These are phyloP conservation scores for Nipponia nippon DNA, from an alignment of 2,113 vertebrate species.

Conservation along the genomic window DNA sequence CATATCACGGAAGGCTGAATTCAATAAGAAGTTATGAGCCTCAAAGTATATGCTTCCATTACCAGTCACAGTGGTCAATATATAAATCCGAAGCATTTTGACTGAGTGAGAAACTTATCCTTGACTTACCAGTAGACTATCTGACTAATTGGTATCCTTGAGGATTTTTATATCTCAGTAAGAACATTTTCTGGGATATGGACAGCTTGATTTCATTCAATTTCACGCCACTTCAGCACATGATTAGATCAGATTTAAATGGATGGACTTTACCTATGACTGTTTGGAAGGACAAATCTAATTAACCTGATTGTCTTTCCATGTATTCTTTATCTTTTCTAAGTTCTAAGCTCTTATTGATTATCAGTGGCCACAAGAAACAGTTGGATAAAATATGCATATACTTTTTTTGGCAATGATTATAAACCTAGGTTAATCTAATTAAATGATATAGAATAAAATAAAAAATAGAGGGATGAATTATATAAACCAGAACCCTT, in stretches of 20 bases:
- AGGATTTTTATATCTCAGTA: conserved; percentile 40
- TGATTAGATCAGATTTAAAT: conserved; percentile 58
- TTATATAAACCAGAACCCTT: background rate
- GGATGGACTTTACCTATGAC: conserved; percentile 36
- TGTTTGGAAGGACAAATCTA: conserved; percentile 41
- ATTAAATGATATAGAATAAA: background rate
- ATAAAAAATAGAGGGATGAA: background rate
- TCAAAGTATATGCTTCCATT: background rate
- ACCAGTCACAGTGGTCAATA: background rate
- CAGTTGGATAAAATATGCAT: background rate
- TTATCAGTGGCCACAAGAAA: background rate
- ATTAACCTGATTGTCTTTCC: conserved; percentile 54
- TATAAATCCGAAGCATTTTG: background rate
- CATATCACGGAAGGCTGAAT: background rate
- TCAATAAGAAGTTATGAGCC: background rate
- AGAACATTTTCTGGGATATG: conserved; percentile 18
- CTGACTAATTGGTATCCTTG: conserved; percentile 44
- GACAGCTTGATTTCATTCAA: conserved; percentile 36
- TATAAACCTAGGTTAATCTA: background rate
- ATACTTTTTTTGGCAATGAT: background rate
- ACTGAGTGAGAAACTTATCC: conserved; percentile 29
- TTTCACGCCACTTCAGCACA: conserved; percentile 49
- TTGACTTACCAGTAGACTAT: conserved; percentile 33
- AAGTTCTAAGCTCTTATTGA: conserved; percentile 16
- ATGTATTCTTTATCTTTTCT: conserved; percentile 47